Evolutionary conservation across 2,888 invertebrate species (phyloP), one percentile per base, ranked within the genome.

Genomic region (Rotaria magnacalcarata): DNA sequence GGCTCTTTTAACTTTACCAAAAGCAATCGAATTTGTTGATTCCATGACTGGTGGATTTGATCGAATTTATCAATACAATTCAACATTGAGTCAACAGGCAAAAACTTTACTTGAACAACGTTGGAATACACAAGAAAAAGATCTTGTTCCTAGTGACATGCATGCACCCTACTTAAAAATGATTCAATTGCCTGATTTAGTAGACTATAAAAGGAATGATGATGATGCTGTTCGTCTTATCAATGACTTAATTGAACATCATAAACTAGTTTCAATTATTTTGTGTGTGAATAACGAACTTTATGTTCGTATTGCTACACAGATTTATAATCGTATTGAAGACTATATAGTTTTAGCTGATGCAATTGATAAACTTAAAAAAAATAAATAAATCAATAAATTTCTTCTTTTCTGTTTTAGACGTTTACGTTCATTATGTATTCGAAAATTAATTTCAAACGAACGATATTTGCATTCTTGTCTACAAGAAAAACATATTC

Each of bases 151-250:
- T 10, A n/a, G 3, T 24, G 47, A 80, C n/a, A 80, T 80, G 80
- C 43, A 43, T 24, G 80, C 80, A 47, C 24, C 80, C 3, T 80
- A 47, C n/a, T 47, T 80, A 24, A 80, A 47, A 80, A 80, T 80
- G 80, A 47, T 80, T 24, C 43, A 47, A 47, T 80, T 80, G n/a
- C 80, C 80, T 47, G 43, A 80, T 80, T 80, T 80, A 47, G 67
- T 2, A n/a, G 47, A 80, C 0, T 43, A 80, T 80, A 43, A 43
- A 47, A 47, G 47, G 10, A 80, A 47, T 10, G 47, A 80, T n/a
- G 47, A 80, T 4, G 80, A 80, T n/a, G 80, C 80, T 43, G 0
- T 47, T n/a, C 80, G 47, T 47, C 80, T 80, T 24, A 19, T 80
- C 11, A 43, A 10, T 47, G 80, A 80, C 34, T 43, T 80, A 34